Conservation (phyloP, 1,140 invertebrate species). For the Drosophila bipectinata region DNA sequence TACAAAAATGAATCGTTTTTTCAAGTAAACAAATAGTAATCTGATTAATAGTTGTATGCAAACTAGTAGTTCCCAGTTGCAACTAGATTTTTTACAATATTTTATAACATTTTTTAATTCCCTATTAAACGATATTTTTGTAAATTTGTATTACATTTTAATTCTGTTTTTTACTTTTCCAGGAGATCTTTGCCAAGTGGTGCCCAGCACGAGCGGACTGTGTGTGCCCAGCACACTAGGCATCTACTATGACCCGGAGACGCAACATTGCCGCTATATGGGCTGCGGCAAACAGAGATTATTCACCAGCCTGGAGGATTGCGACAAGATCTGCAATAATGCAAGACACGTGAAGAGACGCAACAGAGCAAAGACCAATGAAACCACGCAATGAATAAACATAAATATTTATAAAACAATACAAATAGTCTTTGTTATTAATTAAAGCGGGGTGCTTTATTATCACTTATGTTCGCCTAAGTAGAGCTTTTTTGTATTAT, state of each 20-base stretch:
- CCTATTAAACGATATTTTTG: not conserved
- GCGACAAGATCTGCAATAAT: constrained; percentile 79
- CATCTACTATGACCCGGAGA: constrained; percentile 71
- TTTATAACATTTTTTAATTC: not conserved
- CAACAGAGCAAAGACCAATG: constrained; percentile 56
- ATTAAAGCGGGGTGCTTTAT: not conserved
- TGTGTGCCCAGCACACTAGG: constrained; percentile 67
- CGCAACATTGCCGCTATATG: constrained; percentile 65
- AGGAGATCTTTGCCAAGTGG: constrained; percentile 70
- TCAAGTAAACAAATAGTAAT: not conserved
- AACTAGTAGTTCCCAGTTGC: no score
- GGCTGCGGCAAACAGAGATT: constrained; percentile 68
- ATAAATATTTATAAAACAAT: constrained; percentile 13
- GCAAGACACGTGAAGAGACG: constrained; percentile 56
- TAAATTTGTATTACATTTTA: not conserved
- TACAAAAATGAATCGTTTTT: no score
- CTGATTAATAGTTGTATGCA: no score
- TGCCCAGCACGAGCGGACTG: constrained; percentile 60
- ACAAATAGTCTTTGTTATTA: constrained; percentile 32
- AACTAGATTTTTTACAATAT: not conserved
- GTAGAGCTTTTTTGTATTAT: not conserved
- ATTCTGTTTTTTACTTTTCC: not conserved
- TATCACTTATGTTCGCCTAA: not conserved
- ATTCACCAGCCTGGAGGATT: constrained; percentile 66
- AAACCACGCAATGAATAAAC: constrained; percentile 64